Conservation (phyloP, 2,113 vertebrate genomes). For the Meleagris gallopavo region DNA sequence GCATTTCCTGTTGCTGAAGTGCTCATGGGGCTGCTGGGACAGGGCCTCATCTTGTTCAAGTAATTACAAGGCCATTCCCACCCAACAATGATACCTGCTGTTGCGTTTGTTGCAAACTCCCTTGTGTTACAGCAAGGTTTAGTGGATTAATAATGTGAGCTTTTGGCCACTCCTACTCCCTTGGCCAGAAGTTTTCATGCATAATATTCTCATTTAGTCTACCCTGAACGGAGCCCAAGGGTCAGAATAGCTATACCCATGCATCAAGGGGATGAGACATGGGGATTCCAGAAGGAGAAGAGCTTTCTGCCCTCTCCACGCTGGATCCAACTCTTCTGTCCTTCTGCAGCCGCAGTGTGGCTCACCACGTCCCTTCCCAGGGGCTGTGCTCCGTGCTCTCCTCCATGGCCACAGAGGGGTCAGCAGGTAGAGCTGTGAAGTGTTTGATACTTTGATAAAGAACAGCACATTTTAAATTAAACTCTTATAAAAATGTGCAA, state of each 20-base stretch:
- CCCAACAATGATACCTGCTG: not conserved
- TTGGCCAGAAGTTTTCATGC: conserved; percentile 12
- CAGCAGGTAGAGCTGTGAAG: rapidly evolving
- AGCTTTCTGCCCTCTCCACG: not conserved
- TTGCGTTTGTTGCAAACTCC: conserved; percentile 31
- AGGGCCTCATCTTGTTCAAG: not conserved
- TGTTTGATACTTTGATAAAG: not conserved
- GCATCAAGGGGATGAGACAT: not conserved
- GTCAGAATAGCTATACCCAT: conserved; percentile 34
- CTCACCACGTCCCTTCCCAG: not conserved
- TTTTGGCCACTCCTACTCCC: conserved; percentile 38
- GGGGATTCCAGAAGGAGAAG: not conserved
- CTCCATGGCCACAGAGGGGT: not conserved
- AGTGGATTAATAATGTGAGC: conserved; percentile 38
- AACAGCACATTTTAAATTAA: not conserved
- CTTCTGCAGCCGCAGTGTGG: not conserved
- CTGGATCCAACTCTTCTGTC: not conserved
- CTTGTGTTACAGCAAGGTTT: not conserved
- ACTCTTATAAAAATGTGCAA: not conserved
- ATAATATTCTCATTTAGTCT: not conserved
- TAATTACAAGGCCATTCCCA: conserved; percentile 27
- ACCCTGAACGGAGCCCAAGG: conserved; percentile 18
- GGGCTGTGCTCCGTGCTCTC: rapidly evolving
- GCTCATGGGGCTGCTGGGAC: not conserved
- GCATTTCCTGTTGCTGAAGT: rapidly evolving